These are phyloP conservation scores for Condylura cristata DNA, from an alignment of 2,113 vertebrate genomes.

Conservation along the genomic window DNA sequence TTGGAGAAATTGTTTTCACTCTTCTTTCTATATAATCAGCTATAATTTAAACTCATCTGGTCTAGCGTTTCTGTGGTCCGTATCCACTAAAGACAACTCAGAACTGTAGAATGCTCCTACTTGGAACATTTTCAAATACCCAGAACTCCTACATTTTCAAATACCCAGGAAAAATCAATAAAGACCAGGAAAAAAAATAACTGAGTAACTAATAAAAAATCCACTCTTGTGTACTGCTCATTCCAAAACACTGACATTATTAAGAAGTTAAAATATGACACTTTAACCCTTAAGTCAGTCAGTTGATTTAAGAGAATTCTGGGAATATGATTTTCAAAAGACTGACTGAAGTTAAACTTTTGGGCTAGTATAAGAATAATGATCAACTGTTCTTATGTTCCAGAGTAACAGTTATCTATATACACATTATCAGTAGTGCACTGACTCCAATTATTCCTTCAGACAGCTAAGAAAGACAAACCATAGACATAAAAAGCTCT, in stretches of 20 bases:
- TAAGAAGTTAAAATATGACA: constrained; percentile 61
- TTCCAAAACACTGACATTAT: not conserved
- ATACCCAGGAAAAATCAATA: not conserved
- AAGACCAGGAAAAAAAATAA: constrained; percentile 11
- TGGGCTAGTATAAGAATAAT: constrained; percentile 57
- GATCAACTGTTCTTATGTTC: constrained; percentile 60
- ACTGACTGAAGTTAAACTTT: constrained; percentile 64
- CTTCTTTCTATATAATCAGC: not conserved
- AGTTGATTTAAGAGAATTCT: not conserved
- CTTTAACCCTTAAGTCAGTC: constrained; percentile 54
- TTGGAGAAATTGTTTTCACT: not conserved
- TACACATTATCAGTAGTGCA: constrained; percentile 78
- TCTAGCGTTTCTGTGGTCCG: too few species aligned
- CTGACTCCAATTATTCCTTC: constrained; percentile 80
- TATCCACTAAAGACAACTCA: not conserved
- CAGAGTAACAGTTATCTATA: constrained; percentile 68
- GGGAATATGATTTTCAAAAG: constrained; percentile 29
- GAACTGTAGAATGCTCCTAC: not conserved
- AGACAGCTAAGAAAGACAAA: constrained; percentile 82
- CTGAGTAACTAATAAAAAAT: constrained; percentile 25
- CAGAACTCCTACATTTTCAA: constrained; percentile 24
- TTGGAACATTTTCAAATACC: not conserved
- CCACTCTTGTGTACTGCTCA: not conserved
- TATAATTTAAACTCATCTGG: too few species aligned
- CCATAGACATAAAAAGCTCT: constrained; percentile 76